Evolutionary conservation across 2,113 vertebrate species (phyloP), one percentile per base, ranked within the genome.

Genomic region (Condylura cristata): DNA sequence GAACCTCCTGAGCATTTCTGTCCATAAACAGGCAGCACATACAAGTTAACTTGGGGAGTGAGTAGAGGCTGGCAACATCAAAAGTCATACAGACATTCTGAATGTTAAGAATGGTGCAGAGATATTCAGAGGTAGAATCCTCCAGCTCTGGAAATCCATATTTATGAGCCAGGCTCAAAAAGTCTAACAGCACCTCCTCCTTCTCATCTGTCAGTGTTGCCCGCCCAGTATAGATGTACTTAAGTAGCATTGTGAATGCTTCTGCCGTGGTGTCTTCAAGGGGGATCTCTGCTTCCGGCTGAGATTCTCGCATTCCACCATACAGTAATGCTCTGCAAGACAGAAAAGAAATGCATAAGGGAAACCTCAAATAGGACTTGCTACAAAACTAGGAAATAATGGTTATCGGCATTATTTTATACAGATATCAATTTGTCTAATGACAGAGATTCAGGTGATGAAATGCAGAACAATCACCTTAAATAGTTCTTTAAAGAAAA

Each of bases 1-100:
- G 98, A 51, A 99, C 99, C 48, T 99, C 99, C 12, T 99, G 99
- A 18, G 99, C 99, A 72, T 99, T 99, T 82, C 99, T 98, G 97
- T 99, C 99, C 99, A 99, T 99, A 94, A 99, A 99, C 95, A 99
- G 98, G 72, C 99, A 99, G 98, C 99, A 99, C 98, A 99, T 99
- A 16, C 98, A 98, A 46, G 99, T 98, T 95, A 99, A 98, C 72
- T 98, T 97, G 75, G 98, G 98, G 96, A 99, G 99, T 4, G 98
- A 99, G 98, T 99, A 99, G 79, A 99, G 99, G 96, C 99, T 99
- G 97, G 99, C 99, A 97, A 99, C 99, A 26, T 99, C 99, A 58
- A 99, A 99, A 30, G 99, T 99, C 98, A 99, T 98, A 96, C 99
- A 99, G 96, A 99, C 99, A 53, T 99, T 99, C 98, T 99, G 99